Percentiles rank a stretch among this genome's conserved stretches.
phyloP scores from a whole-genome alignment of 2,888 invertebrate genomes.

The Plemyria rubiginata region DNA sequence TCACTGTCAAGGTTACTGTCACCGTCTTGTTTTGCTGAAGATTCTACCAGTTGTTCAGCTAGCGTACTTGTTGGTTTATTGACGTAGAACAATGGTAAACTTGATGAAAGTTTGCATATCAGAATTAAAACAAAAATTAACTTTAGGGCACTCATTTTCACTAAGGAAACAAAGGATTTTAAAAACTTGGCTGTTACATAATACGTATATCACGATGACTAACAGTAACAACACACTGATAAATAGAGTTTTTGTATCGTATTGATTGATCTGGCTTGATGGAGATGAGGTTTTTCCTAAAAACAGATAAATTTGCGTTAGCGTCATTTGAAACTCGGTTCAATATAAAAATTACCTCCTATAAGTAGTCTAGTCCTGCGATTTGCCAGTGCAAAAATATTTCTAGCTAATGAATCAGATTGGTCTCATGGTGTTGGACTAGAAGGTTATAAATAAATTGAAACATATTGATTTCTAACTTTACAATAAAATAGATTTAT shows the following conservation, averaged over 20 bases:
- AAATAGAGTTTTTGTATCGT: background rate
- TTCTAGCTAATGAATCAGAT: no score
- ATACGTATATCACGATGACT: conserved; percentile 11
- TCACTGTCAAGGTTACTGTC: background rate
- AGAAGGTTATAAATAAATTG: no score
- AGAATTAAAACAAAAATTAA: background rate
- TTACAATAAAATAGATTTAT: conserved; percentile 1
- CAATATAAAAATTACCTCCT: background rate
- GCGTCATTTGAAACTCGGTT: no score
- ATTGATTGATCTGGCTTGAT: background rate
- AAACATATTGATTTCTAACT: background rate
- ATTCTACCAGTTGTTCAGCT: background rate
- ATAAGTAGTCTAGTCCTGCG: no score
- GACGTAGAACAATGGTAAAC: conserved; percentile 5
- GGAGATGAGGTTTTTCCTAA: conserved; percentile 2
- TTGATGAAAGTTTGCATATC: conserved; percentile 1
- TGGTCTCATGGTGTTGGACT: no score
- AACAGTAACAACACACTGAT: conserved; percentile 22
- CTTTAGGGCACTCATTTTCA: conserved; percentile 14
- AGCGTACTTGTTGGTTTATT: background rate
- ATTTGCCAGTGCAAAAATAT: no score
- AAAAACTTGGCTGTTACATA: background rate
- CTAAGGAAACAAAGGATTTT: background rate
- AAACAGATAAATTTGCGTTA: background rate
- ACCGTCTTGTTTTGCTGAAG: background rate